phyloP scores from a whole-genome alignment of 2,797 vertebrate genomes.

The Gephyroberyx darwinii region DNA sequence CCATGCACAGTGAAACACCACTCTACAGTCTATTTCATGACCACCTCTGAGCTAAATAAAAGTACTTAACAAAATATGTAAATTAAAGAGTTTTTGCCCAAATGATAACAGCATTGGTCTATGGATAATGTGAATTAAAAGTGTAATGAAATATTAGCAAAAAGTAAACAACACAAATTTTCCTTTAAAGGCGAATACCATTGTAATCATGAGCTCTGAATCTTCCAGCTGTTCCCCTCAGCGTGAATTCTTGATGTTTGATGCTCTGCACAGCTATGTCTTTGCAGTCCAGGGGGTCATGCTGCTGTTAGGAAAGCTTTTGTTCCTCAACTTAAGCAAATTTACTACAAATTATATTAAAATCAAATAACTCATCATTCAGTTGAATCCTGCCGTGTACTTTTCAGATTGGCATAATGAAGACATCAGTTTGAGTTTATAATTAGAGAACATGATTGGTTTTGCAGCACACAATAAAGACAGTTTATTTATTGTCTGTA shows the following conservation, averaged over 20 bases:
- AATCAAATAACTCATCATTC: too few relatives aligned
- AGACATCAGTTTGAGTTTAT: slow-evolving; percentile 28
- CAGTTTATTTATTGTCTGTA: slow-evolving; percentile 32
- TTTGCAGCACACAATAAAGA: not conserved
- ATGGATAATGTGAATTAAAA: not conserved
- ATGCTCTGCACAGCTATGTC: too few relatives aligned
- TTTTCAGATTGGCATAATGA: slow-evolving; percentile 20
- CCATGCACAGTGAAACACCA: not conserved
- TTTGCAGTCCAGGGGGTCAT: too few relatives aligned
- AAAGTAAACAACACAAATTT: not conserved
- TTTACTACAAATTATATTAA: too few relatives aligned
- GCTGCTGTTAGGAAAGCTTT: too few relatives aligned
- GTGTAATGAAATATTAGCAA: not conserved
- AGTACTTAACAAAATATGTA: not conserved
- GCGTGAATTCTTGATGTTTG: too few relatives aligned
- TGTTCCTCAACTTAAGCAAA: too few relatives aligned
- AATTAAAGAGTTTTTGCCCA: not conserved
- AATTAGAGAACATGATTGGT: slow-evolving; percentile 24
- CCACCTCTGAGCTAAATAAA: not conserved
- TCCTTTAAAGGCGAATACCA: not conserved
- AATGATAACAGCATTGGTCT: not conserved
- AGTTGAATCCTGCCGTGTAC: too few relatives aligned
- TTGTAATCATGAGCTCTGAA: not conserved
- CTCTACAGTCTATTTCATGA: not conserved
- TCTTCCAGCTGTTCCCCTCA: slow-evolving; percentile 2